A percentile compares a stretch with the other conserved stretches of the same genome.
phyloP scores from a whole-genome alignment of 2,888 invertebrate species.

The Cheilosia vernalis region DNA sequence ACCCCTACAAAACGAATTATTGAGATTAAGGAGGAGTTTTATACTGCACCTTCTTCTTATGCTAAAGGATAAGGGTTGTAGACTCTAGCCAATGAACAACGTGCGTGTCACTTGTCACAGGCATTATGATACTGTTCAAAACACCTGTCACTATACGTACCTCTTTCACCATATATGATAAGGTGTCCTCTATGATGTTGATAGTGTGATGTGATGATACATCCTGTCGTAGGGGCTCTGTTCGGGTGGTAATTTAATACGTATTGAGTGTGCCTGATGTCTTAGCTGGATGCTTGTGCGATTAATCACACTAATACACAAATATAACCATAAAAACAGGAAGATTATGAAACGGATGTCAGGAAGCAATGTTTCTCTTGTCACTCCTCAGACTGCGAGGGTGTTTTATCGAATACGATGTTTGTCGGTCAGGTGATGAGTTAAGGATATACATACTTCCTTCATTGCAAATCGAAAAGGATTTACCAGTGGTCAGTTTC shows the following conservation, averaged over 20 bases:
- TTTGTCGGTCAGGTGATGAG: conserved; percentile 67
- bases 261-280: conserved; percentile 58
- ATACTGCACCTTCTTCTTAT: conserved; percentile 23
- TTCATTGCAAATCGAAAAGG: conserved; percentile 48
- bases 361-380: conserved; percentile 68
- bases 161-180: conserved; percentile 21
- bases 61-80: conserved; percentile 55
- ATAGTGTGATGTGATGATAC: conserved; percentile 64
- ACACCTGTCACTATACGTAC: conserved; percentile 52
- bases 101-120: conserved; percentile 53
- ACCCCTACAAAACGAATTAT: conserved; percentile 35
- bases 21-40: conserved; percentile 63
- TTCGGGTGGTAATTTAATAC: conserved; percentile 68
- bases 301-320: conserved; percentile 66
- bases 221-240: conserved; percentile 58
- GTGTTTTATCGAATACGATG: conserved; percentile 53
- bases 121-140: conserved; percentile 34
- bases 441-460: conserved; percentile 56
- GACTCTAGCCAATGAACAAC: conserved; percentile 51
- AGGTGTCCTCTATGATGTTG: conserved; percentile 51
- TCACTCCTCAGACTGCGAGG: conserved; percentile 46
- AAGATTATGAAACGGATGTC: conserved; percentile 73
- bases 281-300: conserved; percentile 56
- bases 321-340: conserved; percentile 49
- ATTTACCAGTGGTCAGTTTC: conserved; percentile 67